Evolutionary conservation across 2,797 vertebrate genomes (phyloP).

Genomic region (Coendou prehensilis): DNA sequence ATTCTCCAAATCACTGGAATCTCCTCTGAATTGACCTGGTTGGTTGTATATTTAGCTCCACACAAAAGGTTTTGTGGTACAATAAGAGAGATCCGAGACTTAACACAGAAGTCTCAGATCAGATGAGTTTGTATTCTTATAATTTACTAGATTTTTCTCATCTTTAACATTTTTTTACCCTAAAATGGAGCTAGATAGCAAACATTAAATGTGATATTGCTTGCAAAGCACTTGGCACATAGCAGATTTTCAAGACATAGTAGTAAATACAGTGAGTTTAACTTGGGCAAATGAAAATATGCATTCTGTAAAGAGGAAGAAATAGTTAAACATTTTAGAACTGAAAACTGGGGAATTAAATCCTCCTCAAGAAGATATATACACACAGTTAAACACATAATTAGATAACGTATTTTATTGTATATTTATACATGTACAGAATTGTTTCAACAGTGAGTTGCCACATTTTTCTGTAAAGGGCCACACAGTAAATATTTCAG

Average conservation of each 20-base stretch:
- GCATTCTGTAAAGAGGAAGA: not conserved
- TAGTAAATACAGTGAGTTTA: not conserved
- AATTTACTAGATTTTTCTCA: not conserved
- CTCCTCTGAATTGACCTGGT: not conserved
- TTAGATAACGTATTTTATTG: not conserved
- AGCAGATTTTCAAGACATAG: not conserved
- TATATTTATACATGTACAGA: not conserved
- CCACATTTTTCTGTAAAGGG: not conserved
- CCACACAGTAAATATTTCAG: not conserved
- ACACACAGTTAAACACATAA: not conserved
- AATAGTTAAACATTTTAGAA: not conserved
- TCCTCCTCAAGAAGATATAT: not conserved
- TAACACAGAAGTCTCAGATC: not conserved
- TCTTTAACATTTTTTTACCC: not conserved
- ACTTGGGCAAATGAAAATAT: not conserved
- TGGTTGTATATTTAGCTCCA: not conserved
- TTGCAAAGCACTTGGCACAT: not conserved
- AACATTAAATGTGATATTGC: not conserved
- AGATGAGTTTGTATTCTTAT: not conserved
- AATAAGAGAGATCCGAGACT: not conserved
- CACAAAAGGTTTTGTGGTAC: not conserved
- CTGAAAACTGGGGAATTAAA: not conserved
- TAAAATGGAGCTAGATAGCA: not conserved
- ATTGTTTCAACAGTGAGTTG: not conserved
- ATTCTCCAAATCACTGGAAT: not conserved